Evolutionary conservation across 1,140 invertebrate species (phyloP), one percentile per base, ranked within the genome.

Genomic region (Heliconius congener): DNA sequence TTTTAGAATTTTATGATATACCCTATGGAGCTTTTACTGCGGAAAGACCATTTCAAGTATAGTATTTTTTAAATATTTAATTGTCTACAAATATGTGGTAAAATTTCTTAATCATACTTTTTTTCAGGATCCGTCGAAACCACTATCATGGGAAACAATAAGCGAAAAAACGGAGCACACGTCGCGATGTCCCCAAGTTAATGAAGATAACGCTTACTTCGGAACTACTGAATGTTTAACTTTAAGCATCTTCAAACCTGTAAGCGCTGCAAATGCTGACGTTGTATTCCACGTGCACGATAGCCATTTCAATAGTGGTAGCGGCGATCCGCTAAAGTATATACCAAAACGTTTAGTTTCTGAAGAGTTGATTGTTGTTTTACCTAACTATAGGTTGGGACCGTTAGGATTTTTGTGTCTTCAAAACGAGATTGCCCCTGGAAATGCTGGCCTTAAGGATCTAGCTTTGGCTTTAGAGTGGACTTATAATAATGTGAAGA

Each of bases 371-470:
- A 90, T 91, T 46, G 50, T 93, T n/a, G 87, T 93, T 66, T 71
- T 92, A 72, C 91, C 91, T 4, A 92, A 93, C 77, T 93, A 92
- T 79, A 88, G 92, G 85, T 60, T 93, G 2, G 92, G 92, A 11
- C 79, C 89, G 3, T 82, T 92, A 27, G 92, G 92, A 72, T 93
- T 92, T 82, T 73, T 92, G 71, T 93, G 92, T 86, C 73, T 85
- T 16, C 81, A 85, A 76, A 90, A 90, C 55, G 78, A 81, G 27
- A 84, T 81, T 0, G 88, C 85, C 30, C 88, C 87, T 23, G 97
- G 97, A 2, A 97, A 97, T 84, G 95, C 96, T 57, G 97, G 96
- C 1, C 84, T 97, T 3, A 93, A 96, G 85, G 97, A 97, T 88
- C 95, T 97, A 76, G 94, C 95, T 60, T 82, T 96, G 72, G 97